Base-by-base conservation (phyloP, 2,888 invertebrate species). In the Drosophila cyrtoloma region DNA sequence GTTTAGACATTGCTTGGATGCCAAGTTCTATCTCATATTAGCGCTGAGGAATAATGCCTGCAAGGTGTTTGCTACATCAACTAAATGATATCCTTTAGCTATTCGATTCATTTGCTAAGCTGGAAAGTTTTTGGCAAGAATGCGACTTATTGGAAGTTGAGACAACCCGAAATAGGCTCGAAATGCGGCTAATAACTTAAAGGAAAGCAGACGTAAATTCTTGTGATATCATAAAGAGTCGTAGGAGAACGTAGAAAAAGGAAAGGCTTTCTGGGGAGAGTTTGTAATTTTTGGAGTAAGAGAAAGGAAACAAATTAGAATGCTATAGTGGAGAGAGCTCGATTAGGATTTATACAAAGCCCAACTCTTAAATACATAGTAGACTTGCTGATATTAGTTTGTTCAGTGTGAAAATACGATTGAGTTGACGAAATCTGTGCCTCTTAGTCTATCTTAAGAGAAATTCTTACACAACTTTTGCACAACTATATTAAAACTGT, bases 1-100 rank as follows among this genome's bases (percentile, higher is more conserved):
- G 30, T 32, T 56, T 66, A 30, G 60, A 33, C 56, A 67, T 42
- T 30, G 61, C 58, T 53, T 47, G 57, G 35, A 19, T 51, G 64
- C 42, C 61, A 56, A 28, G 53, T 44, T 72, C 67, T 72, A 72
- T 64, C 70, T 61, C 63, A 72, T 84, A 80, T 86, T 80, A 86
- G 77, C 80, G 66, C 67, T 72, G 14, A 51, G 58, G 70, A 65
- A 70, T 64, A 73, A 66, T 50, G 77, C 71, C 83, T 64, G 33
- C 44, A 61, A 88, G 86, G 73, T 88, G 72, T 85, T 85, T 77
- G 56, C 60, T 32, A 35, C 71, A 67, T 58, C 70, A 66, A 59
- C 71, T 63, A 32, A 69, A 64, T 59, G 44, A 76, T 61, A 39
- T 67, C 65, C 47, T 64, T 55, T 44, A 42, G 47, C 22, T 35